Base-by-base conservation (phyloP, 2,797 vertebrate species). In the Poecile montanus region DNA sequence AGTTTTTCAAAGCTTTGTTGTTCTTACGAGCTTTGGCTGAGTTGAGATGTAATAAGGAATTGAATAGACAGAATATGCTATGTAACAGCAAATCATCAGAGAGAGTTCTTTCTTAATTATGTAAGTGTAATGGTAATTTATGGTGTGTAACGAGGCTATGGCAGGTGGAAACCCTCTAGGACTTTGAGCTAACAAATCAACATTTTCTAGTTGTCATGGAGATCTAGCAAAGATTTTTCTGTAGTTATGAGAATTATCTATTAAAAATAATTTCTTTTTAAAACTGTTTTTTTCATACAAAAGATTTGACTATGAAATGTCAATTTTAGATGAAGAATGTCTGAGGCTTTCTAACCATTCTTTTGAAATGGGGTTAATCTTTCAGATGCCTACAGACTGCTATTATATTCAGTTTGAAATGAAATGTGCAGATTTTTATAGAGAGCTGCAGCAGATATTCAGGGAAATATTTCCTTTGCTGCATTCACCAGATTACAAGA, bases 171-270 rank as follows among this genome's bases (percentile, higher is more conserved):
- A 58, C 50, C 79, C 72, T 94, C 77, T 71, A 70, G 90, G 81
- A 95, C 67, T 88, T 85, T 54, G 54, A 91, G 48, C 80, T 82
- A 56, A 30, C 6, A 8, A 88, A 94, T 95, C 91, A 91, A 68
- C 51, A 51, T 82, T 85, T 83, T 48, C 54, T 78, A 47, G 89
- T 94, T 95, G 83, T 89, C 87, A 90, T 94, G 93, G 94, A 95
- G 60, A 95, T 91, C 16, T 77, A 85, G 38, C 47, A 95, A 75
- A 93, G 72, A 54, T 88, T 95, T 92, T 91, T 61, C 51, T 66
- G n/a, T 72, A 62, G 38, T 76, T 86, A 18, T 21, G 29, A 65
- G 51, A 85, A 65, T 58, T 85, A 54, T 36, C 50, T 84, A 67
- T 23, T 36, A 71, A 91, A 40, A 61, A 72, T 53, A 4, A 61